Evolutionary conservation across 1,140 invertebrate species (phyloP), one percentile per base, ranked within the genome.

Genomic region (Temnothorax curvispinosus): DNA sequence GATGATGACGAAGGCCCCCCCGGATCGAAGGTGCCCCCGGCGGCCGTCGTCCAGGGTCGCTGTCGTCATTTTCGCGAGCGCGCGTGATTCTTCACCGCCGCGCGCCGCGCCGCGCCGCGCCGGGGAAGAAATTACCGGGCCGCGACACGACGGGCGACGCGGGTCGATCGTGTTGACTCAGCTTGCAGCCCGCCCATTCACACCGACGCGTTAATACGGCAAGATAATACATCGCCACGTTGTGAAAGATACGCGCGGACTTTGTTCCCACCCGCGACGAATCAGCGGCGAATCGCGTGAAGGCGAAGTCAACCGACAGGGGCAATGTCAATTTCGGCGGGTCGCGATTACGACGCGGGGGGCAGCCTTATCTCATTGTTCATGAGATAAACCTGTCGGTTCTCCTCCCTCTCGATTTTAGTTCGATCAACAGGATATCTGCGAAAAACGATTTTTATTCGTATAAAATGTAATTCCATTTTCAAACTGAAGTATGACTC

Each of bases 161-260:
- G 27, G 27, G 27, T 27, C 38, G 54, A 35, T 52, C 4, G 62
- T 89, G 69, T 89, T 89, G 84, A 89, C 54, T 81, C 88, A 67
- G 69, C 75, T 67, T 77, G 88, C 67, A 54, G 50, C 67, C 15
- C 41, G 69, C 80, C 72, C 65, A 90, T 90, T 90, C 89, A 85
- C 89, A 78, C 41, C 58, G 86, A 87, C 65, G 21, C 77, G 88
- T 54, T 90, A 90, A 90, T 84, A 78, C 69, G 56, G 9, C 18
- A 56, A 27, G 88, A 88, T 89, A 89, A 89, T 56, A 35, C 21
- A 50, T 52, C 69, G 21, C 11, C 54, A 1, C 44, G 38, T 44
- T 62, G 76, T 71, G 54, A 7, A 15, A 86, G 76, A 89, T 89
- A 89, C 52, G 50, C 11, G 58, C 50, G 62, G 64, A 89, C 88